phyloP scores from a whole-genome alignment of 2,888 invertebrate genomes.

The Andrena dorsata region DNA sequence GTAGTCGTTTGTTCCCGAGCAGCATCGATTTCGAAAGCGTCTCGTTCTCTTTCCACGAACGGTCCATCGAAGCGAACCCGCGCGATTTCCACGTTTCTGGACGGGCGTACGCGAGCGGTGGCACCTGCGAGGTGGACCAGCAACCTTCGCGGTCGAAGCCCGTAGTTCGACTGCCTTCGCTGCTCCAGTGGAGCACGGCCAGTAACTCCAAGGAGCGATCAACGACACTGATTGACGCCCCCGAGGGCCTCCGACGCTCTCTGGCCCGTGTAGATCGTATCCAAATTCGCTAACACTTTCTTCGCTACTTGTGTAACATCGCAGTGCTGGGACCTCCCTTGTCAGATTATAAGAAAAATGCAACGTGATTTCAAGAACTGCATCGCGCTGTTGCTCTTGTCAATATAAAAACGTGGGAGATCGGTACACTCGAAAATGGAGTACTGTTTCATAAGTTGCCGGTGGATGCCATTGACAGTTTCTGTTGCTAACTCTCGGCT shows the following conservation, averaged over 20 bases:
- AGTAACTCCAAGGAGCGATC: slow-evolving; percentile 43
- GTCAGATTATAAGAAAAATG: too few relatives aligned
- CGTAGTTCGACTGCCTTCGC: slow-evolving; percentile 77
- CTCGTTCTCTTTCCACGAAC: slow-evolving; percentile 56
- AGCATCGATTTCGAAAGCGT: slow-evolving; percentile 52
- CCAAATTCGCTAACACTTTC: background rate
- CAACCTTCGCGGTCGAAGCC: slow-evolving; percentile 74
- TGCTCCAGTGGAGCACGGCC: slow-evolving; percentile 45
- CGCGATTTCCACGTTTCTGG: slow-evolving; percentile 7
- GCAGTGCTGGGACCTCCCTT: too few relatives aligned
- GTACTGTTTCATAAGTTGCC: too few relatives aligned
- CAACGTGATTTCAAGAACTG: too few relatives aligned
- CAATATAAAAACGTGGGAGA: too few relatives aligned
- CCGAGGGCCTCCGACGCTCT: background rate
- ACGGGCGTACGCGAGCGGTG: slow-evolving; percentile 20
- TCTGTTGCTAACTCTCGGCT: too few relatives aligned
- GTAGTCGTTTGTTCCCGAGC: slow-evolving; percentile 64
- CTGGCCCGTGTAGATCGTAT: background rate
- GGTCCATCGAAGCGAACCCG: slow-evolving; percentile 64
- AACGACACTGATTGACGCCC: slow-evolving; percentile 51
- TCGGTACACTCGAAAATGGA: too few relatives aligned
- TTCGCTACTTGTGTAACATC: background rate
- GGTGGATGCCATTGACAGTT: too few relatives aligned
- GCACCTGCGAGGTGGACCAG: slow-evolving; percentile 28
- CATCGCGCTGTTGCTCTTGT: too few relatives aligned